Base-by-base conservation (phyloP, 92 coral and sea anemone species). In the Epizoanthus ramosus region DNA sequence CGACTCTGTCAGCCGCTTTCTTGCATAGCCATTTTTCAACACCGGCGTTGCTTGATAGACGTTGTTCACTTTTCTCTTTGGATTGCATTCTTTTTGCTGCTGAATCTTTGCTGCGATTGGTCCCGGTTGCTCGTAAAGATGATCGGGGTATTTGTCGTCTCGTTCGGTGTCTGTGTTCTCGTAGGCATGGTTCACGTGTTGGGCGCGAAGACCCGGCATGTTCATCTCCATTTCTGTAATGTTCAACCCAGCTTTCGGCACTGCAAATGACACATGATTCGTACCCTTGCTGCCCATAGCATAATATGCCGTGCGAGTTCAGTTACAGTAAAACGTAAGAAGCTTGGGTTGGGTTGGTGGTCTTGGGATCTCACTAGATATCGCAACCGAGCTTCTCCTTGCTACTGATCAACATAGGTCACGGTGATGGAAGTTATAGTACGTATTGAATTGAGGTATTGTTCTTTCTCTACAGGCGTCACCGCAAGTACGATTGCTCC, bases 1-100 rank as follows among this genome's bases (percentile, higher is more conserved):
- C 24, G 79, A 74, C 21, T 74, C 79, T 28, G 79, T 74, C 64
- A 56, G 18, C 0, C 65, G 79, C 13, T 74, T 74, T 74, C 79
- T 54, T 3, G 15, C 21, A 14, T 74, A 74, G 18, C 79, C 79
- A 31, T 74, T 74, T 23, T 16, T 74, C 12, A 5, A 14, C 5
- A 56, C 24, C 7, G 79, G 18, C 0, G 79, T 23, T 24, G 79
- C 4, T 74, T 74, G 43, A 17, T 74, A 74, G 10, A 21, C 57
- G 17, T 8, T 53, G 43, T 74, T 74, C 21, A 54, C 64, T 23
- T 56, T 74, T 21, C 54, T 74, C 50, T 74, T 54, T 8, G 79
- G 79, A 28, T 54, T 5, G n/a, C 79, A 53, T 17, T 74, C 65
- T 74, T 28, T 74, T 21, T 54, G 22, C 79, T 74, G 41, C 8